Percentiles rank a stretch among this genome's conserved stretches.
These are phyloP conservation scores for Gobiocypris rarus DNA, from an alignment of 2,113 vertebrate genomes.

Conservation along the genomic window DNA sequence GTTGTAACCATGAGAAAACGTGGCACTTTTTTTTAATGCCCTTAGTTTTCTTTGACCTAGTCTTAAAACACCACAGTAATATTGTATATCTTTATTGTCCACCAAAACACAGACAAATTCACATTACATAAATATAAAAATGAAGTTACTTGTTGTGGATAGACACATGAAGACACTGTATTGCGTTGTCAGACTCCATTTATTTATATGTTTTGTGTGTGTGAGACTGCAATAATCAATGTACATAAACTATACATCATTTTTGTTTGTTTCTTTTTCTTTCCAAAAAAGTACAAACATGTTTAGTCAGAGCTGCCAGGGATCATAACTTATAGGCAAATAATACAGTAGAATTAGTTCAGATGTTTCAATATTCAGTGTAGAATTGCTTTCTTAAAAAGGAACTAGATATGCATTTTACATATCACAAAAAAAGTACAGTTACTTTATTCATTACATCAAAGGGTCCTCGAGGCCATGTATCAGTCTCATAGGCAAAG, in stretches of 20 bases:
- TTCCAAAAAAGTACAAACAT: constrained; percentile 7
- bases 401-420: not conserved
- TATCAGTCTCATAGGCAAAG: not conserved
- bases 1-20: no score
- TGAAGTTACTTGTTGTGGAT: not conserved
- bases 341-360: not conserved
- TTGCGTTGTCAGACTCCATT: not conserved
- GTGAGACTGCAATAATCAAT: not conserved
- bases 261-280: not conserved
- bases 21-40: not conserved
- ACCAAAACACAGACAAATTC: no score
- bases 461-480: not conserved
- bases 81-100: not conserved
- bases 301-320: constrained; percentile 8
- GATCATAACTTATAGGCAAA: constrained; percentile 13
- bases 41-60: not conserved
- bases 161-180: not conserved
- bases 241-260: constrained; percentile 4
- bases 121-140: no score
- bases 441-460: not conserved
- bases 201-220: not conserved
- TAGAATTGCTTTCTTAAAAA: not conserved
- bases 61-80: not conserved
- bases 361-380: not conserved
- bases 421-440: not conserved